phyloP scores from a whole-genome alignment of 1,140 invertebrate species.

The Eciton burchellii region DNA sequence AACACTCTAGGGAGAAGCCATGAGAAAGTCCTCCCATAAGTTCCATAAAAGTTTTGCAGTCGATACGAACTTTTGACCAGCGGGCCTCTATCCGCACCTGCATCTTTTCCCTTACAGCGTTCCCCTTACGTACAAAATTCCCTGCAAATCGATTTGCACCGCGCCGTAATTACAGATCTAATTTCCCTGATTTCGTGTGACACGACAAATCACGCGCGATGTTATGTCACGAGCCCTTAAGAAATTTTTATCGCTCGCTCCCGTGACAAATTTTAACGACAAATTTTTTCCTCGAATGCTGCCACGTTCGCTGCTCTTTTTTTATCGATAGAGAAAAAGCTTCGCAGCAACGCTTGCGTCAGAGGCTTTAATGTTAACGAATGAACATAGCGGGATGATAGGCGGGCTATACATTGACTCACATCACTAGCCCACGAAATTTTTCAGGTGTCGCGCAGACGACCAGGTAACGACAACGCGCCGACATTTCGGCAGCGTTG shows the following conservation, averaged over 20 bases:
- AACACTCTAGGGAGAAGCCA: constrained; percentile 3
- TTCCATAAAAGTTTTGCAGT: constrained; percentile 63
- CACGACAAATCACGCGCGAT: not conserved
- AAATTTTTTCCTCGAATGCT: too few species aligned
- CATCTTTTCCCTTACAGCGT: not conserved
- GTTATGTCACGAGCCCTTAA: not conserved
- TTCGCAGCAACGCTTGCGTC: not conserved
- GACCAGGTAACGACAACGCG: constrained; percentile 58
- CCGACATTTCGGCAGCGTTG: constrained; percentile 31
- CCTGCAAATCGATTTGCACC: constrained; percentile 5
- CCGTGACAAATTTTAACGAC: too few species aligned
- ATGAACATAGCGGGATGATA: not conserved
- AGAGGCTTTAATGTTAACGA: constrained; percentile 8
- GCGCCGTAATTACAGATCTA: constrained; percentile 6
- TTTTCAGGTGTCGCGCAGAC: constrained; percentile 31
- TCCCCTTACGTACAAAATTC: constrained; percentile 8
- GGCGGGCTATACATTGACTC: not conserved
- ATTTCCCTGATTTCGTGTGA: not conserved
- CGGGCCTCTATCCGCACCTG: constrained; percentile 1
- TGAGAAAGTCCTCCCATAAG: constrained; percentile 64
- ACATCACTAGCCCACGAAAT: not conserved
- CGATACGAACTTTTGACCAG: constrained; percentile 55
- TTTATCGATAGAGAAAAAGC: not conserved
- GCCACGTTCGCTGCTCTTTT: too few species aligned
- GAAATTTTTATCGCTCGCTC: not conserved